Conservation (phyloP, 2,797 vertebrate species). For the Pseudochaenichthys georgianus region DNA sequence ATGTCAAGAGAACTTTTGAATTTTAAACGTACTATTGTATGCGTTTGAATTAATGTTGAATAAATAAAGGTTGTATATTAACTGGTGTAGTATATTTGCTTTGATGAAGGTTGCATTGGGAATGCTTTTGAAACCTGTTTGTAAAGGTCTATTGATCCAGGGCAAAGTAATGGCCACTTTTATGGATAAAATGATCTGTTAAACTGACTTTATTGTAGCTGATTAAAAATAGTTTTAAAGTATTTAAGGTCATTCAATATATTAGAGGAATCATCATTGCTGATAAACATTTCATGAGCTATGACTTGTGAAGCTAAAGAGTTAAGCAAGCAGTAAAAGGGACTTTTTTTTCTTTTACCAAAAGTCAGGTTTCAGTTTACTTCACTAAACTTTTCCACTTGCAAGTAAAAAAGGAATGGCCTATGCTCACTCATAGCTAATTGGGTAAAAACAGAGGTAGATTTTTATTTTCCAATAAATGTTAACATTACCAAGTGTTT, state of each 20-base stretch:
- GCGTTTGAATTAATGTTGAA: conserved; percentile 12
- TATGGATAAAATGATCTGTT: neutral
- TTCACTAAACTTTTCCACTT: too few species aligned
- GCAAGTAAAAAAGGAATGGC: neutral
- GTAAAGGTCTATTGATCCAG: neutral
- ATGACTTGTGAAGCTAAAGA: neutral
- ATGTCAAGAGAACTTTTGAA: conserved; percentile 75
- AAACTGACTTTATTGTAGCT: neutral
- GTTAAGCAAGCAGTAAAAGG: neutral
- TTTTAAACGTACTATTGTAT: conserved; percentile 72
- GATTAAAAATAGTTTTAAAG: neutral
- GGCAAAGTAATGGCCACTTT: neutral
- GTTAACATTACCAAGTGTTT: too few species aligned
- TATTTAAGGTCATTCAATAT: too few species aligned
- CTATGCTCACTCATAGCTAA: neutral
- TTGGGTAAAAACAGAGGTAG: neutral
- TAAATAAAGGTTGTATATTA: conserved; percentile 37
- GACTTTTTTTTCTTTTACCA: neutral
- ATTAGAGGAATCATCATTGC: neutral
- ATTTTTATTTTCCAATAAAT: too few species aligned
- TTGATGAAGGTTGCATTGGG: neutral
- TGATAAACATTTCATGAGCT: neutral
- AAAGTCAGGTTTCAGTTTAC: neutral
- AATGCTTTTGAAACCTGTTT: neutral
- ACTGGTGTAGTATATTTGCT: neutral